Evolutionary conservation across 2,113 vertebrate species (phyloP), one percentile per base, ranked within the genome.

Genomic region (Saccopteryx bilineata): DNA sequence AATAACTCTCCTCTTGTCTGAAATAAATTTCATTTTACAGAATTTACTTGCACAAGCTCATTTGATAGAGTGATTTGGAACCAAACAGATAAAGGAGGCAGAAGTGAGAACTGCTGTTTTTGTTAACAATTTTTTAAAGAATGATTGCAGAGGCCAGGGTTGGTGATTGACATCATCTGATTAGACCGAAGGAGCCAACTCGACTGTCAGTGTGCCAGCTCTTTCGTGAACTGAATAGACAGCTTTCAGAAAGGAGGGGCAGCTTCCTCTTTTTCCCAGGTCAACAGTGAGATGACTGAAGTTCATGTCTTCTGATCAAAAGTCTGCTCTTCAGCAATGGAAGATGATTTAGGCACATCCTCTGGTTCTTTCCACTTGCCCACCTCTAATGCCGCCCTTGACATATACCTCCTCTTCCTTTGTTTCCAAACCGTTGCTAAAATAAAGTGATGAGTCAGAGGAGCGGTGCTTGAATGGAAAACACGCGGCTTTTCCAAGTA

Each of bases 381-480:
- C 72, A 26, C 39, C 26, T 91, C 79, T 58, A 33, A 75, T 28
- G 14, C 46, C 69, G 39, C 68, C 83, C 89, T 94, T 96, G 87
- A 97, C 96, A 92, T 93, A 50, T 0, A 98, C 97, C 95, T 97
- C 97, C 93, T 94, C 68, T 96, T 63, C 93, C 94, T 96, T 96
- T 97, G 93, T 96, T 95, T 97, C 96, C 87, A 3, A 24, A 69
- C 65, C 65, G 15, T 61, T 92, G 92, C 94, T 98, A 96, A 97
- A 98, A 98, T 96, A 98, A 98, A 97, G 96, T 74, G 84, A 96
- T 98, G 89, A 97, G 76, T 98, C 97, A 98, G 94, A 7, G 15
- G 69, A 85, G 76, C 87, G 78, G 61, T 3, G 8, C 72, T 94
- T 52, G 79, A 97, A 26, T 96, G 93, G 97, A 97, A 97, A 98